Evolutionary conservation across 2,113 vertebrate genomes (phyloP).

Genomic region (Ariopsis seemanni): DNA sequence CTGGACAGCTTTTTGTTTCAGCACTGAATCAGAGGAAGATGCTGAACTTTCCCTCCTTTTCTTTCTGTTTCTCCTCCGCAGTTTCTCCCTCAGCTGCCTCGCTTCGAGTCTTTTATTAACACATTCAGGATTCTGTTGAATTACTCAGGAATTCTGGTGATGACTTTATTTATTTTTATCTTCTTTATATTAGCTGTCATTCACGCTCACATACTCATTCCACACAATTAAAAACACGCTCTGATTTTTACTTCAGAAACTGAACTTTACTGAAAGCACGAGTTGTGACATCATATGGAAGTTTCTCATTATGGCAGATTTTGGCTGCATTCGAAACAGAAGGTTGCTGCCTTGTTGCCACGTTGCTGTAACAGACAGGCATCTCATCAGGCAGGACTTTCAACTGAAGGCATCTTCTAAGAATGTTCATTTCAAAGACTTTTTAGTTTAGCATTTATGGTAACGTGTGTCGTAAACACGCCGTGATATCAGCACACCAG

Average conservation of each 20-base stretch:
- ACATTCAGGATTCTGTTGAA: background rate
- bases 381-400: too few species aligned
- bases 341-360: too few species aligned
- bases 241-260: background rate
- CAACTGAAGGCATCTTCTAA: too few species aligned
- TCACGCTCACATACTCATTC: background rate
- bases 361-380: too few species aligned
- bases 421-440: too few species aligned
- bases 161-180: background rate
- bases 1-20: conserved; percentile 74
- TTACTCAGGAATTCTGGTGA: background rate
- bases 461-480: too few species aligned
- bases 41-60: conserved; percentile 46
- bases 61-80: conserved; percentile 33
- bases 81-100: background rate
- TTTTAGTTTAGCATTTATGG: too few species aligned
- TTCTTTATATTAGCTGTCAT: background rate
- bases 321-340: too few species aligned
- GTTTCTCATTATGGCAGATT: background rate
- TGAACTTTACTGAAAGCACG: background rate
- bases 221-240: background rate
- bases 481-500: too few species aligned
- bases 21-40: conserved; percentile 75
- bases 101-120: background rate
- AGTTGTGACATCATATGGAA: background rate